These are phyloP conservation scores for Drosophila nr. fundita DNA, from an alignment of 2,888 invertebrate species.

Conservation along the genomic window DNA sequence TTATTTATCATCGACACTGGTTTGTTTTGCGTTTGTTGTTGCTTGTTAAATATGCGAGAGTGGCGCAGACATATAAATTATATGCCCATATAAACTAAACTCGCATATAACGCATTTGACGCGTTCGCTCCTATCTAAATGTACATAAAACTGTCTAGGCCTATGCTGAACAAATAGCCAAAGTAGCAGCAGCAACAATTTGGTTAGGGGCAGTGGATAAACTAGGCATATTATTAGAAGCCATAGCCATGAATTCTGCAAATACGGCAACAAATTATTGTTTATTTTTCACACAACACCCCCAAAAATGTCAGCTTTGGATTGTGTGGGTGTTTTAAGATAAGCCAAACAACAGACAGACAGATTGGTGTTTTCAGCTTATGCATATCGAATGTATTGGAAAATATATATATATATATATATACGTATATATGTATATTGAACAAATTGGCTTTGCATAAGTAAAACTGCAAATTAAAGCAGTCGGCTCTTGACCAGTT, in stretches of 20 bases:
- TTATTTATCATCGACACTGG: constrained; percentile 40
- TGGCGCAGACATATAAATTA: constrained; percentile 70
- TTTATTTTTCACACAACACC: constrained; percentile 60
- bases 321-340: constrained; percentile 30
- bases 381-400: constrained; percentile 35
- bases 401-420: constrained; percentile 1
- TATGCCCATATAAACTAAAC: constrained; percentile 30
- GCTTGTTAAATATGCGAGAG: constrained; percentile 35
- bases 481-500: constrained; percentile 22
- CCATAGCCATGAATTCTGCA: constrained; percentile 12
- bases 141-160: constrained; percentile 70
- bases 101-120: constrained; percentile 48
- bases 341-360: constrained; percentile 29
- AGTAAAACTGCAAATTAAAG: constrained; percentile 55
- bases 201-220: constrained; percentile 58
- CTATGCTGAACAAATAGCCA: constrained; percentile 69
- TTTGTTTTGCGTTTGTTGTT: constrained; percentile 39
- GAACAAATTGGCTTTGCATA: constrained; percentile 22
- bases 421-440: not conserved
- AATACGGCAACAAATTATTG: constrained; percentile 45
- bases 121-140: constrained; percentile 45
- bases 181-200: constrained; percentile 30
- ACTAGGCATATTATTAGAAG: constrained; percentile 63
- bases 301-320: constrained; percentile 18
- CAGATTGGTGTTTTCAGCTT: constrained; percentile 22